A percentile compares a stretch with the other conserved stretches of the same genome.
Evolutionary conservation across 2,888 invertebrate genomes (phyloP).

Genomic region (Malthinus flaveolus): DNA sequence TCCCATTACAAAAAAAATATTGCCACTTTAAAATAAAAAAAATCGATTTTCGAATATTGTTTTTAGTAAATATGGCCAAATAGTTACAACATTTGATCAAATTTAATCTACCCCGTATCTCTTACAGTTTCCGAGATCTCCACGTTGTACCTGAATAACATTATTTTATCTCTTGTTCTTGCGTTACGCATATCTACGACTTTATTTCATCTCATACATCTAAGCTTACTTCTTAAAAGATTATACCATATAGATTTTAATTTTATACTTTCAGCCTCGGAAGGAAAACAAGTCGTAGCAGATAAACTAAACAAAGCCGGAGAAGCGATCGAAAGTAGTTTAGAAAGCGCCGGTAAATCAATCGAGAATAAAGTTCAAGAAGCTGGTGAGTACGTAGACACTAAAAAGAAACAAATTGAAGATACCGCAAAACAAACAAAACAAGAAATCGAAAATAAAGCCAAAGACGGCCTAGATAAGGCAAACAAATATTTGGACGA

Average conservation of each 20-base stretch:
- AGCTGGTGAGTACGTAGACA: slow-evolving; percentile 27
- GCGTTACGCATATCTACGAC: too few relatives aligned
- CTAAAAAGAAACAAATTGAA: slow-evolving; percentile 29
- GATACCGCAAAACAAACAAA: slow-evolving; percentile 22
- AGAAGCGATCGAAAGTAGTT: slow-evolving; percentile 48
- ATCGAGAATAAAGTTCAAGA: slow-evolving; percentile 34
- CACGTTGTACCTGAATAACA: too few relatives aligned
- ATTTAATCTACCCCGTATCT: too few relatives aligned
- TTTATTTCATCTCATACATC: neutral
- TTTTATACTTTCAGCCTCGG: slow-evolving; percentile 6
- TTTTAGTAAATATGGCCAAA: too few relatives aligned
- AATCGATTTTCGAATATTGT: too few relatives aligned
- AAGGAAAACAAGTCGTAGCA: slow-evolving; percentile 40
- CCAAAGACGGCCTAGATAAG: slow-evolving; percentile 31
- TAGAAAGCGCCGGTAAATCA: slow-evolving; percentile 34
- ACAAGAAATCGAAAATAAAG: slow-evolving; percentile 44
- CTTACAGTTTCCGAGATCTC: too few relatives aligned
- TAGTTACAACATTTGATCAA: too few relatives aligned
- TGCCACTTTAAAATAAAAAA: too few relatives aligned
- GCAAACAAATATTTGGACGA: slow-evolving; percentile 41
- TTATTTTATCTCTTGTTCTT: too few relatives aligned
- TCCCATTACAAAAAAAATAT: too few relatives aligned
- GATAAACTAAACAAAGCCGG: slow-evolving; percentile 48
- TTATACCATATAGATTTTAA: neutral
- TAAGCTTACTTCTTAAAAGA: neutral